Evolutionary conservation across 1,140 invertebrate species (phyloP).

Genomic region (Leguminivora glycinivorella): DNA sequence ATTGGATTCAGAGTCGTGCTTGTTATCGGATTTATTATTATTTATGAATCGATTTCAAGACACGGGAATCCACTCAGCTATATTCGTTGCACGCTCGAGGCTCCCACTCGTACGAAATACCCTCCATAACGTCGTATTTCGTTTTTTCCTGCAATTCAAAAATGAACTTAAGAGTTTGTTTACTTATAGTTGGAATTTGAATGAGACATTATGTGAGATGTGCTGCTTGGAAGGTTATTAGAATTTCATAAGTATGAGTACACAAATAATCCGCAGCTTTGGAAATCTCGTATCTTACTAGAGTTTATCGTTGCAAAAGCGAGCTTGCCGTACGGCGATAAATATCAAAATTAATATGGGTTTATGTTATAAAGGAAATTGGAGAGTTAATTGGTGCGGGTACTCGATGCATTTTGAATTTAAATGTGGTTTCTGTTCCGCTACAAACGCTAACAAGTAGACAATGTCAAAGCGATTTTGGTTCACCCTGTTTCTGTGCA

Average conservation of each 20-base stretch:
- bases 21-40: slow-evolving; percentile 17
- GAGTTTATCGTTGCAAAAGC: background rate
- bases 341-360: background rate
- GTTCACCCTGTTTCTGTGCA: background rate
- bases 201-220: background rate
- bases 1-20: background rate
- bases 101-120: background rate
- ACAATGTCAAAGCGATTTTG: background rate
- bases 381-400: background rate
- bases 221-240: background rate
- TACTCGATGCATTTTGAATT: slow-evolving; percentile 5
- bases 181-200: background rate
- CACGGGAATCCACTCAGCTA: slow-evolving; percentile 3
- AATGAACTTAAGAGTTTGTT: background rate
- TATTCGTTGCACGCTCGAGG: slow-evolving; percentile 4
- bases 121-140: background rate
- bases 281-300: background rate
- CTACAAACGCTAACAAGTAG: background rate
- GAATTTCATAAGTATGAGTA: background rate
- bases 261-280: background rate
- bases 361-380: background rate
- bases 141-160: background rate
- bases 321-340: background rate
- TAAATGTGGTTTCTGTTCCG: background rate
- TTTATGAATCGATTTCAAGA: slow-evolving; percentile 15